Base-by-base conservation (phyloP, 2,888 invertebrate genomes). In the Thymelicus sylvestris region DNA sequence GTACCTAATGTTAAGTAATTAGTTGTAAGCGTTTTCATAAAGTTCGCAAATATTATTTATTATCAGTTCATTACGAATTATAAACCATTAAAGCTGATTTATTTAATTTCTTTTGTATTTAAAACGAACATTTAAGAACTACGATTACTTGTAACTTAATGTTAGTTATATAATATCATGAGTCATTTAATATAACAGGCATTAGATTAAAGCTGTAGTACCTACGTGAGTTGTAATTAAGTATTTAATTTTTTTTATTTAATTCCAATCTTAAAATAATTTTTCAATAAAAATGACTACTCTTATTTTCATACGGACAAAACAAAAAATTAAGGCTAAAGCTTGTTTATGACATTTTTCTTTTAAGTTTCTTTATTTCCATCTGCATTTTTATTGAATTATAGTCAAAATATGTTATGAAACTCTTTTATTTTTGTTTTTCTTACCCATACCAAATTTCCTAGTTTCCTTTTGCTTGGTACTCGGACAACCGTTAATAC, bases 301-400 rank as follows among this genome's bases (percentile, higher is more conserved):
- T 86, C 84, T 87, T 87, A 81, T 88, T 86, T 85, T 86, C 79
- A 86, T 88, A 87, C 87, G 88, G 90, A 91, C 87, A 87, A 91
- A 91, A 87, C 82, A 87, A 89, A 87, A 89, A 60, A 86, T 88
- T 91, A 90, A 90, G 87, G 85, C 85, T 88, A 86, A 90, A 89
- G 88, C 91, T 90, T 92, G 88, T 90, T 89, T 89, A 89, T 92
- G 92, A 93, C 92, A 92, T 93, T 91, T 87, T 88, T 71, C 57
- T 67, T 90, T 89, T 90, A 92, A 92, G 91, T 92, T 86, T 90
- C 86, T 88, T 92, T 91, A 91, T 92, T 92, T 93, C 91, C 92
- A 92, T 92, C 92, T 91, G 93, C 93, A 93, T 93, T 93, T 93
- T 92, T 93, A 91, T 91, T 93, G 92, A 93, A 93, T 91, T 93